A percentile compares a stretch with the other conserved stretches of the same genome.
Evolutionary conservation across 2,888 invertebrate species (phyloP).

Genomic region (Microdon myrmicae): DNA sequence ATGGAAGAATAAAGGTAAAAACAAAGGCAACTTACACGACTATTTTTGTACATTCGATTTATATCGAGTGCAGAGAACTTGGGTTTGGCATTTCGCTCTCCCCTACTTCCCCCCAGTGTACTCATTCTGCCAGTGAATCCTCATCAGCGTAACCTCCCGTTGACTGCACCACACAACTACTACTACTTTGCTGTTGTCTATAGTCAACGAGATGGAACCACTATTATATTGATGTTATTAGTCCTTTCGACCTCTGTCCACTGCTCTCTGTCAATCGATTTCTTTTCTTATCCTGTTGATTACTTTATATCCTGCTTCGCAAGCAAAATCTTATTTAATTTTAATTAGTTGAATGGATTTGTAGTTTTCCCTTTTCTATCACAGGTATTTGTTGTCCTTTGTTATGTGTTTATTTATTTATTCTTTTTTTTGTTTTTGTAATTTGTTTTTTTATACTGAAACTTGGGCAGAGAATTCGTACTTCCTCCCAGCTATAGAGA

Average conservation of each 20-base stretch:
- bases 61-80: conserved; percentile 98
- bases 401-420: too few relatives aligned
- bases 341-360: conserved; percentile 13
- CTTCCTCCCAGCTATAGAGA: too few relatives aligned
- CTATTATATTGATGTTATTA: conserved; percentile 8
- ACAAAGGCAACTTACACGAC: conserved; percentile 73
- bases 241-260: too few relatives aligned
- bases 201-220: conserved; percentile 32
- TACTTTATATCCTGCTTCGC: conserved; percentile 8
- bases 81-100: conserved; percentile 76
- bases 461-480: too few relatives aligned
- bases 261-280: conserved; percentile 8
- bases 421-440: too few relatives aligned
- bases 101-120: conserved; percentile 69
- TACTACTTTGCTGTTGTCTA: conserved; percentile 22
- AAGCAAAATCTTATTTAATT: conserved; percentile 3
- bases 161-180: conserved; percentile 57
- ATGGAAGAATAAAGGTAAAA: conserved; percentile 17
- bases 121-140: conserved; percentile 69
- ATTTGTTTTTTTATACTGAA: too few relatives aligned
- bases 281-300: conserved; percentile 11
- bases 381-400: conserved; percentile 33
- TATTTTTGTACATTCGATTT: conserved; percentile 94
- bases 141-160: conserved; percentile 68
- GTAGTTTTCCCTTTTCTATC: conserved; percentile 23